Base-by-base conservation (phyloP, 2,113 vertebrate species). In the Nerophis lumbriciformis region DNA sequence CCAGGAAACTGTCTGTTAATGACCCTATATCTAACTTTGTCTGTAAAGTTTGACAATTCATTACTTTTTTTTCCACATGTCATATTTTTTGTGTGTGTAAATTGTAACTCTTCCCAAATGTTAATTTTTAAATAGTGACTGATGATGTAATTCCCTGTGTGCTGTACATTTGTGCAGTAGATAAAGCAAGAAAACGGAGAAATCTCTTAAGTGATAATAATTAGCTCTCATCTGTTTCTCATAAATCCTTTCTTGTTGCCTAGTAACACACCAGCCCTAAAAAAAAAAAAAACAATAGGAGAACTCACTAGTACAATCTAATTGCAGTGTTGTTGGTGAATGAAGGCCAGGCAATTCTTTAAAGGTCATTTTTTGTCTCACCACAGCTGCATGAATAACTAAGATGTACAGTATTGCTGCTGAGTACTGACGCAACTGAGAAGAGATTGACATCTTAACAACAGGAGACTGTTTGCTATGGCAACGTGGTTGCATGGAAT, bases 151-250 rank as follows among this genome's bases (percentile, higher is more conserved):
- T 56, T 14, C 72, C 57, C 44, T 68, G 63, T 16, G 39, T 14
- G 9, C 19, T 44, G 57, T 11, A 45, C 39, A 42, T 8, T 11
- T 45, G 42, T 12, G 42, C 42, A 79, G 59, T 48, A 63, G 66
- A 58, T 68, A 16, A 65, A 66, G 73, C 62, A 59, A 75, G 53
- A 66, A 63, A 55, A 68, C 42, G 6, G 57, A 68, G 73, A 76
- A 61, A 66, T 77, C 52, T 13, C 59, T 73, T 64, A 77, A 77
- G 68, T 59, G 16, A 74, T 71, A 73, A 77, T 78, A 73, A 77
- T 78, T 76, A 73, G 69, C 59, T 63, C 58, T 69, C 48, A 78
- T 68, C 35, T 76, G 65, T 64, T 74, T 59, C 39, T 65, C 53
- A 12, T 52, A 38, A 77, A 68, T 53, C 74, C 60, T 69, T 67